These are phyloP conservation scores for Actenoides hombroni DNA, from an alignment of 2,113 vertebrate genomes.

Conservation along the genomic window DNA sequence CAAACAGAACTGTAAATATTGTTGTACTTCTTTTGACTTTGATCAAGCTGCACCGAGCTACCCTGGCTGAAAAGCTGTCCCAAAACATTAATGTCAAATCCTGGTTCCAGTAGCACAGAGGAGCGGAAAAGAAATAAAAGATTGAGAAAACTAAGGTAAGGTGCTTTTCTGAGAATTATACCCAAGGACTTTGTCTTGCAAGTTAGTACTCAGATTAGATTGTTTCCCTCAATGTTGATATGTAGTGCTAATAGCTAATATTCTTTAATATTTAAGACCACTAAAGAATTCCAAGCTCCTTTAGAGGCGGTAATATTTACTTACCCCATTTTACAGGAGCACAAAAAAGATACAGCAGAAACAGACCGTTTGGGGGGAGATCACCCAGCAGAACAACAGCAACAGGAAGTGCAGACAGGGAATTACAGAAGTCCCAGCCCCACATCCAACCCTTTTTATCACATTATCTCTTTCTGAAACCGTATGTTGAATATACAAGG, in stretches of 20 bases:
- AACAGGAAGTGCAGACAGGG: background rate
- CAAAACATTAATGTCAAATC: background rate
- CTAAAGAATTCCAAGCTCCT: background rate
- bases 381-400: background rate
- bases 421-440: background rate
- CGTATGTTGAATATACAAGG: background rate
- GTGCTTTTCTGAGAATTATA: background rate
- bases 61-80: background rate
- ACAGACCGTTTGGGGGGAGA: background rate
- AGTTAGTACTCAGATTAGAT: background rate
- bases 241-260: background rate
- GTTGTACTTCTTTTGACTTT: background rate
- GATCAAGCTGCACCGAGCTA: background rate
- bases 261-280: background rate
- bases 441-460: background rate
- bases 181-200: background rate
- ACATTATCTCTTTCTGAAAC: background rate
- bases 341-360: background rate
- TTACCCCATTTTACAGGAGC: background rate
- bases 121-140: background rate
- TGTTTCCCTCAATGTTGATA: background rate
- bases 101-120: background rate
- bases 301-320: background rate
- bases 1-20: constrained; percentile 1
- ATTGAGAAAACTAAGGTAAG: background rate